Base-by-base conservation (phyloP, 2,888 invertebrate genomes). In the Melanargia galathea region DNA sequence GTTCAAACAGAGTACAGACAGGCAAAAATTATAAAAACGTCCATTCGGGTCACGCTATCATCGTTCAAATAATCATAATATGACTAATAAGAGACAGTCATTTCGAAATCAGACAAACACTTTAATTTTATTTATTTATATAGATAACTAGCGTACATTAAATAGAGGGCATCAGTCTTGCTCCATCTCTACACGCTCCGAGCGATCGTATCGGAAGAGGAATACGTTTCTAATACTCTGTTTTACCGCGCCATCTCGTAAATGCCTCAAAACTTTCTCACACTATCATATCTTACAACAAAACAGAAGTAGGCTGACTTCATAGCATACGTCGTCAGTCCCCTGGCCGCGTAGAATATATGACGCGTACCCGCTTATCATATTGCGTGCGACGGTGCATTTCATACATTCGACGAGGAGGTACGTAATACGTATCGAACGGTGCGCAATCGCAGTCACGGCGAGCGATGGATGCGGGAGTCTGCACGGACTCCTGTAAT, bases 161-260 rank as follows among this genome's bases (percentile, higher is more conserved):
- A 65, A 71, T 72, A 74, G 74, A 74, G 73, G 73, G 74, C 72
- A 67, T 74, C 74, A 74, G 74, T 74, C 74, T 74, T 71, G 67
- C 70, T 63, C 64, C 61, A 57, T 56, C 38, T 51, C 52, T 38
- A 30, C 57, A 35, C 51, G 52, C 18, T 33, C 56, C 16, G 16
- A 22, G 40, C 57, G 57, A 52, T 45, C 56, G 22, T 24, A 48
- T 54, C 63, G 55, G 48, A 55, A 54, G 52, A 52, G 62, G 51
- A 52, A 52, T 40, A 26, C n/a, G 48, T 22, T 62, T 48, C 57
- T 63, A 63, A 52, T 45, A 52, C 52, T 63, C 51, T 40, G 62
- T 51, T 20, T 46, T 45, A 45, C 43, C 43, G 33, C 26, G 30
- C 6, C 26, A 18, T 45, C 30, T n/a, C n/a, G 18, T 30, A 18